These are phyloP conservation scores for Montipora capitata DNA, from an alignment of 92 coral and sea anemone species.

Conservation along the genomic window DNA sequence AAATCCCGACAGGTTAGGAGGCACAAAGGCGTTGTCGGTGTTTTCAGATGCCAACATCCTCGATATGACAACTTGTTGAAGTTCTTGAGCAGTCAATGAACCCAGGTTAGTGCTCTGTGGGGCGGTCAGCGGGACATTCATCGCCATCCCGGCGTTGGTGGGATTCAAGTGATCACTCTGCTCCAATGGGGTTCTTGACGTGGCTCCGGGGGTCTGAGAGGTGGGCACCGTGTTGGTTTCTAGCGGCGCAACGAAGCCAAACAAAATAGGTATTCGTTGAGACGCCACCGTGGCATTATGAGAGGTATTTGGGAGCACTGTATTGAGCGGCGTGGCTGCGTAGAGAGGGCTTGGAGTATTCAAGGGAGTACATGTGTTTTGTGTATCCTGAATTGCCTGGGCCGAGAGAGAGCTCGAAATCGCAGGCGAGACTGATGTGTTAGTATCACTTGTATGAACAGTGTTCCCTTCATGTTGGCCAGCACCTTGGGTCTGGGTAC, in stretches of 20 bases:
- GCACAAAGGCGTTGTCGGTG: constrained; percentile 32
- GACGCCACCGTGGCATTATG: background rate
- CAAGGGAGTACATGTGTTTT: constrained; percentile 71
- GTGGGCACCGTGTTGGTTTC: constrained; percentile 16
- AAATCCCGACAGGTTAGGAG: constrained; percentile 16
- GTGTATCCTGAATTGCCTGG: background rate
- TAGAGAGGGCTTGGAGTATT: constrained; percentile 77
- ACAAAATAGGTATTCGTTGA: constrained; percentile 15
- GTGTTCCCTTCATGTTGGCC: constrained; percentile 9
- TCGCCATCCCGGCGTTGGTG: background rate
- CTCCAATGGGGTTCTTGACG: constrained; percentile 5
- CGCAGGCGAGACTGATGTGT: background rate
- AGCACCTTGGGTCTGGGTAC: constrained; percentile 22
- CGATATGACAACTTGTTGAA: constrained; percentile 49
- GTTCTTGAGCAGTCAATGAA: constrained; percentile 35
- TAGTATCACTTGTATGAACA: background rate
- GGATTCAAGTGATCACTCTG: background rate
- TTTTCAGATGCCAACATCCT: constrained; percentile 37
- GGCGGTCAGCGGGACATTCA: constrained; percentile 10
- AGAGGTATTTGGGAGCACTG: constrained; percentile 40
- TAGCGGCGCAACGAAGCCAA: constrained; percentile 24
- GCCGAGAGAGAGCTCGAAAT: constrained; percentile 19
- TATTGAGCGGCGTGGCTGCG: constrained; percentile 73
- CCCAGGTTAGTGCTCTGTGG: constrained; percentile 5
- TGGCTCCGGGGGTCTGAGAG: background rate